Evolutionary conservation across 2,888 invertebrate species (phyloP).

Genomic region (Neria commutata): DNA sequence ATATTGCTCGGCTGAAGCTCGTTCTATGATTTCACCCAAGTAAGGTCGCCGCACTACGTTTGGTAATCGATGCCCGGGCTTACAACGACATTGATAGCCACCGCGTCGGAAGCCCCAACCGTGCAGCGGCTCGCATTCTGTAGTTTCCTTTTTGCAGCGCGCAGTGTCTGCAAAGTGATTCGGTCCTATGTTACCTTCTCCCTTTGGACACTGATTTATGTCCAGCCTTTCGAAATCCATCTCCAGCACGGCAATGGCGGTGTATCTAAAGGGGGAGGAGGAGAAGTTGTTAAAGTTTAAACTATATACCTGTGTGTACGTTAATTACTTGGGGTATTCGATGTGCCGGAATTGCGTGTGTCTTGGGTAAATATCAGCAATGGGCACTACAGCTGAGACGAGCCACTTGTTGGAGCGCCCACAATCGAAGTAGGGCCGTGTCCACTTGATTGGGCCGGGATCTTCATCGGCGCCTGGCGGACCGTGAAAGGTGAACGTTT

Average conservation of each 20-base stretch:
- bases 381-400: slow-evolving; percentile 90
- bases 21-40: slow-evolving; percentile 90
- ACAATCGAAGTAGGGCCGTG: slow-evolving; percentile 95
- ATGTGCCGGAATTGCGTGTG: slow-evolving; percentile 92
- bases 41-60: slow-evolving; percentile 86
- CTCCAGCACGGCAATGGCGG: slow-evolving; percentile 90
- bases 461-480: slow-evolving; percentile 89
- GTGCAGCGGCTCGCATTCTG: slow-evolving; percentile 95
- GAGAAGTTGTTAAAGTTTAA: rapidly evolving
- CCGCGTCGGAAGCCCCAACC: slow-evolving; percentile 96
- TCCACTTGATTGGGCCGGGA: slow-evolving; percentile 93
- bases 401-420: slow-evolving; percentile 95
- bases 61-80: slow-evolving; percentile 86
- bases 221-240: slow-evolving; percentile 96
- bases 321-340: slow-evolving; percentile 88
- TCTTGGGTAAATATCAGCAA: slow-evolving; percentile 93
- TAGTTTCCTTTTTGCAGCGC: slow-evolving; percentile 87
- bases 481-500: slow-evolving; percentile 95
- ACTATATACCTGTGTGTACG: neutral
- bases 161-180: slow-evolving; percentile 90
- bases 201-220: slow-evolving; percentile 94
- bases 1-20: slow-evolving; percentile 91
- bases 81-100: slow-evolving; percentile 93
- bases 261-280: slow-evolving; percentile 67
- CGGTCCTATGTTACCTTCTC: slow-evolving; percentile 85